These are phyloP conservation scores for Mylabris phalerata DNA, from an alignment of 1,140 invertebrate genomes.

Conservation along the genomic window DNA sequence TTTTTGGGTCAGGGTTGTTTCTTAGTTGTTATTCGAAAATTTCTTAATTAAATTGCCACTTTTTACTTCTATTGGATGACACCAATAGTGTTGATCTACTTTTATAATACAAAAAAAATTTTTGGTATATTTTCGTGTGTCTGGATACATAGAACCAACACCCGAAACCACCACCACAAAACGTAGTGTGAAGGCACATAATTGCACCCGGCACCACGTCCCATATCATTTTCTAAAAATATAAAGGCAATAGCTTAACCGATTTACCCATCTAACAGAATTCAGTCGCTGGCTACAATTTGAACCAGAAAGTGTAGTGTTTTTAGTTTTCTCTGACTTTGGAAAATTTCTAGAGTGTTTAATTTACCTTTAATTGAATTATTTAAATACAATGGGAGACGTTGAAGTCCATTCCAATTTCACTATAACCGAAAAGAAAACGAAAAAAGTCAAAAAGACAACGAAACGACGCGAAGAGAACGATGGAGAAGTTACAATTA, in stretches of 20 bases:
- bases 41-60: too few relatives aligned
- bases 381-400: conserved; percentile 62
- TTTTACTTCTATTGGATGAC: too few relatives aligned
- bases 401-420: conserved; percentile 78
- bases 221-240: conserved; percentile 44
- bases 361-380: conserved; percentile 21
- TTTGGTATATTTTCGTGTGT: too few relatives aligned
- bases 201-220: conserved; percentile 41
- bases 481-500: conserved; percentile 73
- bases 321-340: conserved; percentile 2
- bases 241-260: conserved; percentile 32
- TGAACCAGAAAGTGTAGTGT: conserved; percentile 25
- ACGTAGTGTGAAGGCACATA: background rate
- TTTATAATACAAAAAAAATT: too few relatives aligned
- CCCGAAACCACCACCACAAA: too few relatives aligned
- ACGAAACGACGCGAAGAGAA: conserved; percentile 69
- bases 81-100: too few relatives aligned
- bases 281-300: conserved; percentile 30
- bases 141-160: too few relatives aligned
- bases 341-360: background rate
- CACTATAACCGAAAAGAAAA: conserved; percentile 75
- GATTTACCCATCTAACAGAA: conserved; percentile 36
- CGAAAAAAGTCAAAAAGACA: conserved; percentile 82
- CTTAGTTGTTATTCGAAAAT: too few relatives aligned
- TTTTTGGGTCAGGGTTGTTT: too few relatives aligned